Conservation (phyloP, 2,113 vertebrate genomes). For the Lichenostomus cassidix region DNA sequence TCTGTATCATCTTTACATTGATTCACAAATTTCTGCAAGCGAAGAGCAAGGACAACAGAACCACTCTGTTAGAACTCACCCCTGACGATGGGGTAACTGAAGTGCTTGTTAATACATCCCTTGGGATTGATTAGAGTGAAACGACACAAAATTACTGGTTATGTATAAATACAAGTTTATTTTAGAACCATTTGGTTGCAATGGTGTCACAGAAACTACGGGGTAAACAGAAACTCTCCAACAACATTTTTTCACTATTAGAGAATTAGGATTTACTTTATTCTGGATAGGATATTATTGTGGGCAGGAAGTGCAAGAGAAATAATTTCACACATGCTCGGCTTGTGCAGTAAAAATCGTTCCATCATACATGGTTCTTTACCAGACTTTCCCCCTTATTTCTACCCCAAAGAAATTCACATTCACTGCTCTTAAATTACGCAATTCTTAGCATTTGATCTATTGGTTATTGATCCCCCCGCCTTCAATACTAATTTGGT, state of each 20-base stretch:
- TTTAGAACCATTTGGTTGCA: neutral
- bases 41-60: neutral
- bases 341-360: neutral
- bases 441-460: neutral
- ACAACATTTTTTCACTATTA: neutral
- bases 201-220: neutral
- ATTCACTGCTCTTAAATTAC: neutral
- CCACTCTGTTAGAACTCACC: neutral
- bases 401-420: neutral
- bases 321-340: neutral
- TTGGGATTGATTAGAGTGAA: neutral
- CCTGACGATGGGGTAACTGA: neutral
- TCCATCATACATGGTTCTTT: neutral
- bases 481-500: neutral
- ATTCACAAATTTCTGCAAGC: neutral
- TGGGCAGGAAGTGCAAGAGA: neutral
- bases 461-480: neutral
- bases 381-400: neutral
- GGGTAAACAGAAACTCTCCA: neutral
- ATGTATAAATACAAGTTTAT: neutral
- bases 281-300: neutral
- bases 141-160: neutral
- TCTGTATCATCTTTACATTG: neutral
- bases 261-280: neutral
- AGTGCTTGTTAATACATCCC: neutral